These are phyloP conservation scores for Pegoplata infirma DNA, from an alignment of 2,888 invertebrate genomes.

Conservation along the genomic window DNA sequence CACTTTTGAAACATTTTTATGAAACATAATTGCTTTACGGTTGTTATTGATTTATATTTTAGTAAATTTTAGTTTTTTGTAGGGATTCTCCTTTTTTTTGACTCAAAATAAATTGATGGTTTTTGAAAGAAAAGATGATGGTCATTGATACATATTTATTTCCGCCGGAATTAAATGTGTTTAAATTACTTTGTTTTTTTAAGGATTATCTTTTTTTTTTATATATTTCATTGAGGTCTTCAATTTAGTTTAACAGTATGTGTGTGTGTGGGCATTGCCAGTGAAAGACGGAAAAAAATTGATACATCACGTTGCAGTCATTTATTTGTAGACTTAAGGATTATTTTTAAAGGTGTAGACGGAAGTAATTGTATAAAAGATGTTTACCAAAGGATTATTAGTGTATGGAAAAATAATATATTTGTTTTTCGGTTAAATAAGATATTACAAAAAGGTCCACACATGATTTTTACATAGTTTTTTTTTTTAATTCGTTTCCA, in stretches of 20 bases:
- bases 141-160: constrained; percentile 50
- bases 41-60: constrained; percentile 49
- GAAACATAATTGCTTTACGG: constrained; percentile 48
- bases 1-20: background rate
- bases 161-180: constrained; percentile 62
- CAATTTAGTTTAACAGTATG: background rate
- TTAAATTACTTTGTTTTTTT: constrained; percentile 30
- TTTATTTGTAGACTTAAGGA: constrained; percentile 32
- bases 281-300: background rate
- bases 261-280: constrained; percentile 46
- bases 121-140: constrained; percentile 1
- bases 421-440: background rate
- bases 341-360: constrained; percentile 44
- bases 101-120: constrained; percentile 41
- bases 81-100: background rate
- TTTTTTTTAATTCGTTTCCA: too few relatives aligned
- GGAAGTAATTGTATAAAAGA: constrained; percentile 53
- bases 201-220: constrained; percentile 39
- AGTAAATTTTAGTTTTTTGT: background rate
- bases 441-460: too few relatives aligned
- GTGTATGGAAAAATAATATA: background rate
- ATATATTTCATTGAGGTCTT: constrained; percentile 37
- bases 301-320: constrained; percentile 52
- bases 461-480: background rate
- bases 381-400: constrained; percentile 54